Evolutionary conservation across 2,113 vertebrate genomes (phyloP).

Genomic region (Cyprinodon tularosa): DNA sequence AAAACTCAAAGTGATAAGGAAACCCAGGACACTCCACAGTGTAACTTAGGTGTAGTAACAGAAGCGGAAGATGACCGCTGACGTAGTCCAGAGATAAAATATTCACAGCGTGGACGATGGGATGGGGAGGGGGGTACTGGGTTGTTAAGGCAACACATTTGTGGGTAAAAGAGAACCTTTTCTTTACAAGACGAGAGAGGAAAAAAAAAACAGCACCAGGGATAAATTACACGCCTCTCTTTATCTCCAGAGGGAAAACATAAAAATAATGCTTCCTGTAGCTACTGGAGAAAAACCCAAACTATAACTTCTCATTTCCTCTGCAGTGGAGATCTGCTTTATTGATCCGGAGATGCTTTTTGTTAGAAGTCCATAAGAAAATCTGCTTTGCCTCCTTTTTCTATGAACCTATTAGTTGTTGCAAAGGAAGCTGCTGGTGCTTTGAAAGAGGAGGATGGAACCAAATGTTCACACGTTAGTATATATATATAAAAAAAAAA

Average conservation of each 20-base stretch:
- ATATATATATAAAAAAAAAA: conserved; percentile 6
- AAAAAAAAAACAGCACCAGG: conserved; percentile 32
- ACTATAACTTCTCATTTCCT: background rate
- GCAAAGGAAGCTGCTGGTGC: conserved; percentile 54
- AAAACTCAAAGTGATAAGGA: conserved; percentile 48
- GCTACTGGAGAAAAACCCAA: conserved; percentile 18
- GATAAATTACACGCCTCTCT: conserved; percentile 13
- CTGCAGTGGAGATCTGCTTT: conserved; percentile 2
- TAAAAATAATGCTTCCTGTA: conserved; percentile 5
- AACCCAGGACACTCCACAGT: conserved; percentile 16
- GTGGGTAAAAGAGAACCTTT: conserved; percentile 49
- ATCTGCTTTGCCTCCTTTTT: background rate
- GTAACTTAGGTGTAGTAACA: conserved; percentile 17
- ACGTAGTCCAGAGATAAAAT: conserved; percentile 22
- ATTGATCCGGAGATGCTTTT: background rate
- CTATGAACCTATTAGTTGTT: background rate
- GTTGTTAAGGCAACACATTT: conserved; percentile 76
- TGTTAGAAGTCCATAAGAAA: conserved; percentile 8
- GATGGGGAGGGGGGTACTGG: conserved; percentile 19
- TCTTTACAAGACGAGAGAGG: conserved; percentile 45
- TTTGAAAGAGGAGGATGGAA: conserved; percentile 28
- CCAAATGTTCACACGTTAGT: conserved; percentile 5
- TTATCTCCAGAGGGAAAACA: conserved; percentile 19
- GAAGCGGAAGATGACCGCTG: conserved; percentile 42
- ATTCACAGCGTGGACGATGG: conserved; percentile 66